A percentile compares a stretch with the other conserved stretches of the same genome.
phyloP scores from a whole-genome alignment of 2,113 vertebrate genomes.

The Sinocyclocheilus maitianheensis region DNA sequence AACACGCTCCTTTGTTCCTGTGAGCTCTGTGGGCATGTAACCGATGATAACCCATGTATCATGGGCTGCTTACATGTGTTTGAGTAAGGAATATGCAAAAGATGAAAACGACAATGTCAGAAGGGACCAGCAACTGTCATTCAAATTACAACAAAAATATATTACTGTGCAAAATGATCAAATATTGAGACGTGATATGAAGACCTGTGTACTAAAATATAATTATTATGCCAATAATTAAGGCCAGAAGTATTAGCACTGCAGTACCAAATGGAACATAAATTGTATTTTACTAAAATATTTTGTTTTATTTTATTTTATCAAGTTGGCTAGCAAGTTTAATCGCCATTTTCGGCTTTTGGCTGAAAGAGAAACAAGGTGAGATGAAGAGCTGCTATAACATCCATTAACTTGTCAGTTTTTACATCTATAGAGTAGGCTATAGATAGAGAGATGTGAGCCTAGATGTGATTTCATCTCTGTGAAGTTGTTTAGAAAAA shows the following conservation, averaged over 20 bases:
- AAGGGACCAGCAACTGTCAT: not conserved
- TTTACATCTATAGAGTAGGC: not conserved
- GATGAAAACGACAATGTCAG: not conserved
- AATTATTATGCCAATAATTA: not conserved
- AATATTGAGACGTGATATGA: not conserved
- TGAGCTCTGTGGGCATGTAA: constrained; percentile 31
- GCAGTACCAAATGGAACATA: not conserved
- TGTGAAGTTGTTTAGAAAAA: not conserved
- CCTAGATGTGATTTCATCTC: not conserved
- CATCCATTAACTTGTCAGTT: not conserved
- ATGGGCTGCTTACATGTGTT: not conserved
- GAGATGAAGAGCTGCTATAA: not conserved
- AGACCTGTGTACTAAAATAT: not conserved
- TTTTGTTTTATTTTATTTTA: not conserved
- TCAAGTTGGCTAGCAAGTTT: not conserved
- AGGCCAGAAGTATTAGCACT: not conserved
- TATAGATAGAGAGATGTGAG: not conserved
- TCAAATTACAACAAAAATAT: not conserved
- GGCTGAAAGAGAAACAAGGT: not conserved
- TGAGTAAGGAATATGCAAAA: constrained; percentile 6
- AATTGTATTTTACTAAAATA: not conserved
- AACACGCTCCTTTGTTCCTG: constrained; percentile 53
- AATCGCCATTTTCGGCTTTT: not conserved
- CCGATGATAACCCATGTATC: constrained; percentile 25
- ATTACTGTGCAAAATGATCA: not conserved